Base-by-base conservation (phyloP, 2,113 vertebrate species). In the Sphyrna mokarran region DNA sequence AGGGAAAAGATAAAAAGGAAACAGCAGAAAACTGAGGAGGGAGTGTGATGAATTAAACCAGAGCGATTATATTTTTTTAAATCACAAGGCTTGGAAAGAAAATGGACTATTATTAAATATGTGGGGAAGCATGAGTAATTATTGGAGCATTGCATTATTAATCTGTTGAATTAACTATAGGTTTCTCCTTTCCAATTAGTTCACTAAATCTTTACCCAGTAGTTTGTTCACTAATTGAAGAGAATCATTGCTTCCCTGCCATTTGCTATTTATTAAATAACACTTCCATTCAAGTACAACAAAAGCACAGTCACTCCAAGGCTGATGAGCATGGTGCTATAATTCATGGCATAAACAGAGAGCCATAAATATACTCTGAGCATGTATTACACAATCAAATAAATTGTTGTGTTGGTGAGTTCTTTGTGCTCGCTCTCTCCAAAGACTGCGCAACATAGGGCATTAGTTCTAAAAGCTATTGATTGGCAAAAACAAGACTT, bases 391-490 rank as follows among this genome's bases (percentile, higher is more conserved):
- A 63, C 80, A 72, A 54, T 96, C 86, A 58, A 90, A 90, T 90
- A 91, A 96, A 78, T 90, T 72, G 86, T 96, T 91, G 66, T n/a
- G 29, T 76, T 96, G n/a, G 95, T 91, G 58, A 68, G 23, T 68
- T 78, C 43, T 22, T 70, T 54, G 58, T 89, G 43, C 86, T 96
- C 72, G 68, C 72, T 96, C 96, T 95, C 95, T 95, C 80, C 58
- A 26, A 94, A 95, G 78, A 90, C 89, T 37, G 78, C n/a, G 43
- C 94, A 90, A 96, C 96, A 96, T 94, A 97, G 97, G 97, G 97
- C 97, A 97, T 98, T 97, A 98, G 97, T 98, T 98, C 97, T 98
- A 98, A 98, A 97, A 98, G 97, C 97, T 98, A 98, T 98, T 97
- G 98, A 98, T 98, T 97, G 97, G 96, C 96, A 97, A 97, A 97